Evolutionary conservation across 1,140 invertebrate genomes (phyloP).

Genomic region (Drosophila truncata): DNA sequence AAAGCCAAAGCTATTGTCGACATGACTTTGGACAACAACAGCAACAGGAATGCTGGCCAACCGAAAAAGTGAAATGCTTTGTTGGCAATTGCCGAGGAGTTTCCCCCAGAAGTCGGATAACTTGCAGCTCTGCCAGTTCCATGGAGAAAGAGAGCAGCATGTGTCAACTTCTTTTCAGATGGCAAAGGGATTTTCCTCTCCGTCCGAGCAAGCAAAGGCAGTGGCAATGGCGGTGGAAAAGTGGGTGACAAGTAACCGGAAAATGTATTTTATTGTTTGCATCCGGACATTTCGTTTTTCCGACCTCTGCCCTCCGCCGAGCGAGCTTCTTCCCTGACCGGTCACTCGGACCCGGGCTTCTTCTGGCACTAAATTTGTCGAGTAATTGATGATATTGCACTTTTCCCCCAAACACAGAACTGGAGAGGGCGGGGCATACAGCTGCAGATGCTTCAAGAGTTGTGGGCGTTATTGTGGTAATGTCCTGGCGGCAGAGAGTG

Average conservation of each 20-base stretch:
- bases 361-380: slow-evolving; percentile 72
- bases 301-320: slow-evolving; percentile 36
- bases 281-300: slow-evolving; percentile 77
- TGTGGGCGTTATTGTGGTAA: slow-evolving; percentile 53
- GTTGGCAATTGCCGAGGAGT: slow-evolving; percentile 80
- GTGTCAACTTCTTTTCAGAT: slow-evolving; percentile 70
- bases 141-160: slow-evolving; percentile 55
- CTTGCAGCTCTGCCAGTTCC: slow-evolving; percentile 31
- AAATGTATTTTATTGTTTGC: slow-evolving; percentile 84
- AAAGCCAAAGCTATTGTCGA: slow-evolving; percentile 85
- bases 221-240: slow-evolving; percentile 55
- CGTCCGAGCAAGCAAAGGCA: neutral
- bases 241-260: slow-evolving; percentile 83
- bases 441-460: slow-evolving; percentile 43
- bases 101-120: slow-evolving; percentile 56
- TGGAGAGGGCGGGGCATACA: neutral
- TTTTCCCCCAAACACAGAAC: slow-evolving; percentile 43
- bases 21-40: slow-evolving; percentile 80
- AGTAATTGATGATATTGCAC: slow-evolving; percentile 82
- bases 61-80: slow-evolving; percentile 78
- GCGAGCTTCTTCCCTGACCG: slow-evolving; percentile 7
- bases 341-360: slow-evolving; percentile 1
- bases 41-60: slow-evolving; percentile 35
- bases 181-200: slow-evolving; percentile 60
- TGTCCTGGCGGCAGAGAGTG: slow-evolving; percentile 42